phyloP scores from a whole-genome alignment of 1,140 invertebrate species.

The Meloidogyne exigua region DNA sequence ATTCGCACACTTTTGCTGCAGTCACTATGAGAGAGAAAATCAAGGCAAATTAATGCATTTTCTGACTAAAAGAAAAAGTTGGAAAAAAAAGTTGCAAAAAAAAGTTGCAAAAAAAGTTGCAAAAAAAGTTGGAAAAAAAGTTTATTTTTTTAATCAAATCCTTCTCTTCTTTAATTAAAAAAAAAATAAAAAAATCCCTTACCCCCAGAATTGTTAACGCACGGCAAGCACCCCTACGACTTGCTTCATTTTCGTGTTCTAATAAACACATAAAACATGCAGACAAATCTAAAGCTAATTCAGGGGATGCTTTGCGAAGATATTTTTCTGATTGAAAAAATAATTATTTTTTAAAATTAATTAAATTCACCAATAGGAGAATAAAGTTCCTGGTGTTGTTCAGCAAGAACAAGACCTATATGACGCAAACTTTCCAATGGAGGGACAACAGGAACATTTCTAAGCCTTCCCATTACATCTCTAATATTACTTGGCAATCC shows the following conservation, averaged over 20 bases:
- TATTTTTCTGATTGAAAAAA: conserved; percentile 43
- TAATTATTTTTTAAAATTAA: not conserved
- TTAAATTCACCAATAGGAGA: not conserved
- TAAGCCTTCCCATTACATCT: conserved; percentile 48
- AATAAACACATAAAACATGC: conserved; percentile 43
- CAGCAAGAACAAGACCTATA: conserved; percentile 37
- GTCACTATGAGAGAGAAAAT: conserved; percentile 40
- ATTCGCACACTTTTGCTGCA: conserved; percentile 10
- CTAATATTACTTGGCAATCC: conserved; percentile 24
- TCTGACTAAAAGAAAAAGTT: conserved; percentile 15
- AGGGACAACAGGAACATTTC: conserved; percentile 50
- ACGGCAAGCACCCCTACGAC: conserved; percentile 45
- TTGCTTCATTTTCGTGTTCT: conserved; percentile 42
- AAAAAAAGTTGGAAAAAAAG: no score
- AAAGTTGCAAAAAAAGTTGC: not conserved
- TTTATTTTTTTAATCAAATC: no score
- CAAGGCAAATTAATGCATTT: conserved; percentile 13
- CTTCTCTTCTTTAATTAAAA: no score
- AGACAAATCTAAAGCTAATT: conserved; percentile 37
- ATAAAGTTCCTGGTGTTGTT: conserved; percentile 8
- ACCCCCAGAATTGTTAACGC: conserved; percentile 46
- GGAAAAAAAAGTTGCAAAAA: not conserved
- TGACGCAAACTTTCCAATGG: conserved; percentile 49
- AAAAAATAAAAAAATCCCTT: not conserved
- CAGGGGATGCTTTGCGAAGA: conserved; percentile 33